A percentile compares a stretch with the other conserved stretches of the same genome.
These are phyloP conservation scores for Oophaga sylvatica DNA, from an alignment of 2,797 vertebrate genomes.

Conservation along the genomic window DNA sequence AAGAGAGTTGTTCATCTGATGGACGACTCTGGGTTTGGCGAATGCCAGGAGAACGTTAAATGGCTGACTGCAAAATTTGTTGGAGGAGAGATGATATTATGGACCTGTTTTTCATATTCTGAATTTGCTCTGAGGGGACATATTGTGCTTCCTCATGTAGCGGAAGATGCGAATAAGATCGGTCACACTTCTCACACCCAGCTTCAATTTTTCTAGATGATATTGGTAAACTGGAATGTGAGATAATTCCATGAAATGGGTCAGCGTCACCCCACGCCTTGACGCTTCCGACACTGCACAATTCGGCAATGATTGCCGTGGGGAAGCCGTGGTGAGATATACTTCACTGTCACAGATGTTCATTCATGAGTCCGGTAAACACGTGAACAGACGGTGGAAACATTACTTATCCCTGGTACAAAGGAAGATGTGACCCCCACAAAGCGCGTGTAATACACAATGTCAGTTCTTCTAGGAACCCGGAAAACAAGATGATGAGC, in stretches of 20 bases:
- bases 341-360: constrained; percentile 44
- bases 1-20: too few species aligned
- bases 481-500: too few species aligned
- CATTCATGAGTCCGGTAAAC: constrained; percentile 28
- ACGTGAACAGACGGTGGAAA: constrained; percentile 49
- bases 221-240: constrained; percentile 33
- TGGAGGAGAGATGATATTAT: too few species aligned
- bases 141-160: neutral
- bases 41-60: too few species aligned
- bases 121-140: neutral
- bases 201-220: constrained; percentile 2
- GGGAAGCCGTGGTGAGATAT: neutral
- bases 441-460: neutral
- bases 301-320: constrained; percentile 22
- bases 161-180: neutral
- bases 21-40: too few species aligned
- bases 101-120: neutral
- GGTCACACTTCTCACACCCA: neutral
- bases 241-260: constrained; percentile 17
- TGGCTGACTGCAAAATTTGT: too few species aligned
- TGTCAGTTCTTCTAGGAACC: neutral
- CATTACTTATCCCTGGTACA: neutral
- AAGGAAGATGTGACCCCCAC: neutral
- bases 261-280: constrained; percentile 1
- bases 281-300: constrained; percentile 35